Conservation (phyloP, 2,797 vertebrate species). For the Falco cherrug region DNA sequence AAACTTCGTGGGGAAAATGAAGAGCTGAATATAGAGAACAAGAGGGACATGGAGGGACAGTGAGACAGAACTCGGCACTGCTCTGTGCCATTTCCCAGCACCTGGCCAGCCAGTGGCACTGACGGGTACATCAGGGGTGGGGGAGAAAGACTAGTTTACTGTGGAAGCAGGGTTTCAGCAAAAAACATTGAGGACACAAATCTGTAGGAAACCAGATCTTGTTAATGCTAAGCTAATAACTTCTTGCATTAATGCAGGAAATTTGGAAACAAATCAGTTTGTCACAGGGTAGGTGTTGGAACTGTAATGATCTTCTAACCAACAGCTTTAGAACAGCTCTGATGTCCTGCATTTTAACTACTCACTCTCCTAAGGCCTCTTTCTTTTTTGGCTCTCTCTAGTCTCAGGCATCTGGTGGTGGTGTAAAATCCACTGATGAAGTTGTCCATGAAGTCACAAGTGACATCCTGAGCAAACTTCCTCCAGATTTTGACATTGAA, state of each 20-base stretch:
- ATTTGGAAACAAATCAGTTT: background rate
- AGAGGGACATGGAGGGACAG: background rate
- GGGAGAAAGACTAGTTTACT: background rate
- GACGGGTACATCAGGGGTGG: background rate
- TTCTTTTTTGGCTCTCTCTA: constrained; percentile 27
- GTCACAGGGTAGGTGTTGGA: background rate
- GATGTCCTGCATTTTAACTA: background rate
- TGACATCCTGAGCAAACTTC: constrained; percentile 88
- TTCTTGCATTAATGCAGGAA: background rate
- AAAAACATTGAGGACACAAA: background rate
- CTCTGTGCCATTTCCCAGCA: background rate
- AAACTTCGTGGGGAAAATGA: background rate
- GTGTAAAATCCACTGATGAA: constrained; percentile 85
- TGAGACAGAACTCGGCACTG: background rate
- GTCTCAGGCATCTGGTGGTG: constrained; percentile 82
- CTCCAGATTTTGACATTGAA: constrained; percentile 84
- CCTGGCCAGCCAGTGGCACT: background rate
- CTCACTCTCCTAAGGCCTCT: background rate
- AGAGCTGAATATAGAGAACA: background rate
- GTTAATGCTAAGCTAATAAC: background rate
- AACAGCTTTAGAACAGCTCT: background rate
- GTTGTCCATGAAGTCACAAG: constrained; percentile 87
- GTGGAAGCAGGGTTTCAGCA: background rate
- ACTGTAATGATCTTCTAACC: background rate
- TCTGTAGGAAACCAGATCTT: background rate